Evolutionary conservation across 2,113 vertebrate species (phyloP), one percentile per base, ranked within the genome.

Genomic region (Otus sunia): DNA sequence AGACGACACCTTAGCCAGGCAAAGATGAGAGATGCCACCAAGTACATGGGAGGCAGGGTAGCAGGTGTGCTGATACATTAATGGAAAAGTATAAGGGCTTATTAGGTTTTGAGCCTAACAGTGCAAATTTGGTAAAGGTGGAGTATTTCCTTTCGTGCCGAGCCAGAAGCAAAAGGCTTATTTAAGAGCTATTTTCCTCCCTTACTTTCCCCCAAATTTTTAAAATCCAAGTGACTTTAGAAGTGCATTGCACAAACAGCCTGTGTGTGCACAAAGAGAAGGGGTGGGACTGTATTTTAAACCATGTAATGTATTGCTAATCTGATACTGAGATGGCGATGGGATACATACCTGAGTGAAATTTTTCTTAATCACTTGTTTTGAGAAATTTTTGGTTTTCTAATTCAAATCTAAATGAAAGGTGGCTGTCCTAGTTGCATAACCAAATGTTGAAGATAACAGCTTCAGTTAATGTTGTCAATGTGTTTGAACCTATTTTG

Each of bases 241-340:
- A 43, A 67, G 18, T 29, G 20, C 0, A 2, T 73, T 68, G 45
- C 6, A 12, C 29, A 43, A 22, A 47, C 22, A 49, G 43, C 18
- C 8, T 8, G 0, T 11, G 25, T 41, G 23, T 49, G 43, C 9
- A 11, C 12, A 11, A 66, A 50, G 18, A 39, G 34, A 66, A 84
- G 43, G 36, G 18, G 27, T 22, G 7, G 15, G 20, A 27, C 12
- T 77, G 13, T 41, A 3, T 74, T 92, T 87, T 71, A 76, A 81
- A 58, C 32, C 15, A 2, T 4, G 6, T 43, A 32, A 52, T 1
- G 1, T 29, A 6, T 15, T 32, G 20, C 13, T 71, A 11, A n/a
- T 45, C 7, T 29, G n/a, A 22, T 74, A 20, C 2, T 30, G 37
- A 55, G 47, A 16, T 55, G 37, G 50, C 0, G 0, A 3, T 41